Percentiles rank a stretch among this genome's conserved stretches.
Conservation (phyloP, 2,888 invertebrate genomes). For the Chironomus tentans region DNA sequence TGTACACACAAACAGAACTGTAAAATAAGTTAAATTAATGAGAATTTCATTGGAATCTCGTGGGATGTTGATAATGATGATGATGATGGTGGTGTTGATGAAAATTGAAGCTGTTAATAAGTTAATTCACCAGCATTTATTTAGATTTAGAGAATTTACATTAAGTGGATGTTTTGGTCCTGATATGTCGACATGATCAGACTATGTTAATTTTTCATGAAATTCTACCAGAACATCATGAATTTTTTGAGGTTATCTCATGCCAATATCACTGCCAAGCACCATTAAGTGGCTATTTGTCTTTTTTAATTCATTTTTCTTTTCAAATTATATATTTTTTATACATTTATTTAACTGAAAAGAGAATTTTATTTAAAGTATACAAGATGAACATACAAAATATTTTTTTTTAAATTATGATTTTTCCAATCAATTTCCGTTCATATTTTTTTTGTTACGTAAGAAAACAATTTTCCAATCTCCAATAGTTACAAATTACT, state of each 20-base stretch:
- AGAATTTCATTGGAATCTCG: slow-evolving; percentile 21
- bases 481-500: no score
- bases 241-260: no score
- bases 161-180: neutral
- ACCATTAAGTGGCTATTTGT: neutral
- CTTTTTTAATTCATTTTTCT: neutral
- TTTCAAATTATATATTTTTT: neutral
- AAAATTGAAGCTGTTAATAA: slow-evolving; percentile 28
- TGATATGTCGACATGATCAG: no score
- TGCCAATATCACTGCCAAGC: no score
- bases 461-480: no score
- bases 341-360: neutral
- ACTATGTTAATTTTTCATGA: no score
- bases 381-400: no score
- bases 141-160: neutral
- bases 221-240: no score
- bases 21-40: neutral
- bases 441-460: no score
- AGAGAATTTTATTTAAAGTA: no score
- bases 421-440: neutral
- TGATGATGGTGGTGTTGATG: no score
- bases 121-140: slow-evolving; percentile 16
- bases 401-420: neutral
- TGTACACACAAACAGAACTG: neutral
- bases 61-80: slow-evolving; percentile 19